Percentiles rank a stretch among this genome's conserved stretches.
These are phyloP conservation scores for Arvicanthis niloticus DNA, from an alignment of 2,113 vertebrate species.

Conservation along the genomic window DNA sequence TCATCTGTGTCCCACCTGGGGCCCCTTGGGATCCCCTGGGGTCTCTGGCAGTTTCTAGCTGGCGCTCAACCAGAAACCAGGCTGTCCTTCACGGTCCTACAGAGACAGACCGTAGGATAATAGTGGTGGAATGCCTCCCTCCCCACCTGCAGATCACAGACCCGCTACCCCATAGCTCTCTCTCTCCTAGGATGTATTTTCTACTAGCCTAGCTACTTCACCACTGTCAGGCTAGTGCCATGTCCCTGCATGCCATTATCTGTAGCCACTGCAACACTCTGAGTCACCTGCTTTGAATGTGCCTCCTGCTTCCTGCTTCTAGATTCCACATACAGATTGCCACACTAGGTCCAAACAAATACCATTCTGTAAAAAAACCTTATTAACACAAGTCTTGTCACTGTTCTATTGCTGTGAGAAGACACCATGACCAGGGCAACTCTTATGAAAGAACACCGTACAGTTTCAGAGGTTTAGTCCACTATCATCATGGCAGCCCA, in stretches of 20 bases:
- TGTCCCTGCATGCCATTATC: background rate
- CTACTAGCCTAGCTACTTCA: background rate
- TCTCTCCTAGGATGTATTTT: background rate
- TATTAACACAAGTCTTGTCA: background rate
- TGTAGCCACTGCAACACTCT: background rate
- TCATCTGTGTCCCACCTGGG: too few species aligned
- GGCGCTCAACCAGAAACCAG: too few species aligned
- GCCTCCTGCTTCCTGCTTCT: background rate
- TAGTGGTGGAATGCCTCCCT: too few species aligned
- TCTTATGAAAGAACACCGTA: background rate
- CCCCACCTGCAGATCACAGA: too few species aligned
- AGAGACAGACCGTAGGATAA: background rate
- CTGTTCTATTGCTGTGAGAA: background rate
- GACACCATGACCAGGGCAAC: background rate
- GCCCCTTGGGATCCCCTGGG: too few species aligned
- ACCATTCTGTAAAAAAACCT: background rate
- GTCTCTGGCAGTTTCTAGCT: too few species aligned
- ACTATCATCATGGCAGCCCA: background rate
- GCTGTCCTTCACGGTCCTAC: too few species aligned
- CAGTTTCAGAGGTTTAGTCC: background rate
- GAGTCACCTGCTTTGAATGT: background rate
- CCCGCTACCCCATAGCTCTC: background rate
- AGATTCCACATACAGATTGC: background rate
- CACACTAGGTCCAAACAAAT: background rate
- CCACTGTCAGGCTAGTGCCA: accelerated